phyloP scores from a whole-genome alignment of 1,140 invertebrate species.

The Gryon sp. region DNA sequence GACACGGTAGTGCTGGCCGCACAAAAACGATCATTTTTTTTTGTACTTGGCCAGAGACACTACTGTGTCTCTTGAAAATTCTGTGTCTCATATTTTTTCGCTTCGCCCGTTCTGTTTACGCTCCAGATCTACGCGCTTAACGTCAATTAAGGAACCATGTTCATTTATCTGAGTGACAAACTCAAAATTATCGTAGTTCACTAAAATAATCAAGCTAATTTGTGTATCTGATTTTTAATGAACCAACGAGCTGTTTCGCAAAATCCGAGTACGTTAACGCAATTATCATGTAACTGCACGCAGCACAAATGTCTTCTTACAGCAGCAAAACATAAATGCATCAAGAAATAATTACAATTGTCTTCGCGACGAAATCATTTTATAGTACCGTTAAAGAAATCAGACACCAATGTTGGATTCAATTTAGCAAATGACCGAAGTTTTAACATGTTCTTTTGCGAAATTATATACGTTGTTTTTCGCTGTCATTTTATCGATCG shows the following conservation, averaged over 20 bases:
- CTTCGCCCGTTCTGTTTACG: background rate
- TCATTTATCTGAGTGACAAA: slow-evolving; percentile 35
- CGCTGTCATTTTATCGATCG: too few species aligned
- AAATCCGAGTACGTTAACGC: slow-evolving; percentile 50
- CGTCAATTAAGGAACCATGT: slow-evolving; percentile 64
- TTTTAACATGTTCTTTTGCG: background rate
- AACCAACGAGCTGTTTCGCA: slow-evolving; percentile 34
- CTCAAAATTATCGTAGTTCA: slow-evolving; percentile 36
- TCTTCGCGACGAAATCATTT: too few species aligned
- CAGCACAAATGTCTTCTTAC: slow-evolving; percentile 5
- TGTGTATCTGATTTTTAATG: slow-evolving; percentile 59
- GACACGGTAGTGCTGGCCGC: too few species aligned
- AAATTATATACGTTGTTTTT: too few species aligned
- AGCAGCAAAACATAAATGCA: slow-evolving; percentile 10
- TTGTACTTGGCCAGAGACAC: too few species aligned
- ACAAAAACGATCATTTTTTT: too few species aligned
- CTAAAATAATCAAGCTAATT: slow-evolving; percentile 62
- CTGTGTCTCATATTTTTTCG: slow-evolving; percentile 52
- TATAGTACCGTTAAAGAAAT: too few species aligned
- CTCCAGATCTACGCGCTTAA: slow-evolving; percentile 3
- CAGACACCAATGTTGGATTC: too few species aligned
- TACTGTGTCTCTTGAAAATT: too few species aligned
- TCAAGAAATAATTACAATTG: background rate
- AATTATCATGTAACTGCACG: slow-evolving; percentile 33
- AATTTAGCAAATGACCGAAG: slow-evolving; percentile 1